Evolutionary conservation across 2,113 vertebrate species (phyloP).

Genomic region (Gallinago paraguaiae): DNA sequence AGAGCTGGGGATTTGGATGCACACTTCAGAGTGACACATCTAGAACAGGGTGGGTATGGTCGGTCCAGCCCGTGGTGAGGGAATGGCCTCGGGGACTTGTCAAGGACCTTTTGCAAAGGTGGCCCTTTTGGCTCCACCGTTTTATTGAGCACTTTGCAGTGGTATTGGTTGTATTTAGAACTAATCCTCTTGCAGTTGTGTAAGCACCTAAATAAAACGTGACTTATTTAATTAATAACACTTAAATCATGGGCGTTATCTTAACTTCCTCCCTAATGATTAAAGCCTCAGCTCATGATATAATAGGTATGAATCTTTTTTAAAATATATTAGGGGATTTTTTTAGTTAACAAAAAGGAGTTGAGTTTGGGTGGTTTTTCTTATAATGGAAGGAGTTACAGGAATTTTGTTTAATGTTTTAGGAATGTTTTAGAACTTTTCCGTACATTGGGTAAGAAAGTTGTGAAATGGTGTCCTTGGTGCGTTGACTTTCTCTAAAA

Average conservation of each 20-base stretch:
- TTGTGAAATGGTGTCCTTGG: background rate
- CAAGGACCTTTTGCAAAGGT: background rate
- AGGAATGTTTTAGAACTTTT: background rate
- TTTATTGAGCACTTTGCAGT: background rate
- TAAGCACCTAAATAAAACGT: background rate
- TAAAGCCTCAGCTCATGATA: background rate
- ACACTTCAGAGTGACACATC: accelerated
- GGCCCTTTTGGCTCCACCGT: accelerated
- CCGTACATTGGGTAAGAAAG: background rate
- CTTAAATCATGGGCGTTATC: background rate
- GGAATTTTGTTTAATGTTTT: background rate
- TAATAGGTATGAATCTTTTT: background rate
- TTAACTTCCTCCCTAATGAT: background rate
- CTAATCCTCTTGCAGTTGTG: background rate
- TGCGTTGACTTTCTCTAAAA: background rate
- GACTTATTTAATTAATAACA: background rate
- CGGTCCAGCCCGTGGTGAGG: background rate
- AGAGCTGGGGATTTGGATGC: background rate
- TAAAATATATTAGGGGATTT: background rate
- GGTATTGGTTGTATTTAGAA: background rate
- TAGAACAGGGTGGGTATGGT: accelerated
- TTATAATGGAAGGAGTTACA: background rate
- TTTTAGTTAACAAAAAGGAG: background rate
- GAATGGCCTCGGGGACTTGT: background rate
- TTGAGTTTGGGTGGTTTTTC: background rate